These are phyloP conservation scores for Melieria omissa DNA, from an alignment of 2,888 invertebrate species.

Conservation along the genomic window DNA sequence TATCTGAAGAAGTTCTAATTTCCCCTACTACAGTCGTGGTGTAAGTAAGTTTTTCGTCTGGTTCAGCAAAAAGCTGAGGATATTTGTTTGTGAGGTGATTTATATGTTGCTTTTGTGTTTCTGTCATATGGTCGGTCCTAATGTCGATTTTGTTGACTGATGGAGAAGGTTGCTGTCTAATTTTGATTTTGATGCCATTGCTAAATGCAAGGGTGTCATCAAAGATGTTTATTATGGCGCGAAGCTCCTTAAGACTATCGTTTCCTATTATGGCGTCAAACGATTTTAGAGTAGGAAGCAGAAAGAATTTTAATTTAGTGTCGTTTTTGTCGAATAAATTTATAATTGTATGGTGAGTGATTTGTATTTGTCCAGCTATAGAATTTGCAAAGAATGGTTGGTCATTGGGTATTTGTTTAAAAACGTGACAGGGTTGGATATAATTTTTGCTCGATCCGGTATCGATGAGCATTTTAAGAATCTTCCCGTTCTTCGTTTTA, in stretches of 20 bases:
- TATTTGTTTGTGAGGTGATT: conserved; percentile 3
- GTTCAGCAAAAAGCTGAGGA: neutral
- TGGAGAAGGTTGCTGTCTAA: neutral
- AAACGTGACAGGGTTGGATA: neutral
- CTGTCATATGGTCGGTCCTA: conserved; percentile 1
- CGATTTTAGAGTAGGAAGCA: neutral
- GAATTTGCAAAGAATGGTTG: neutral
- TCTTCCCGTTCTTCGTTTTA: conserved; percentile 2
- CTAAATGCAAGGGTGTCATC: too few relatives aligned
- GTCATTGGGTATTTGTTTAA: neutral
- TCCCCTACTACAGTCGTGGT: too few relatives aligned
- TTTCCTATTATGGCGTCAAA: neutral
- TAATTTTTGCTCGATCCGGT: conserved; percentile 9
- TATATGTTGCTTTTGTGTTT: neutral
- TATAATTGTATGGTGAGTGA: neutral
- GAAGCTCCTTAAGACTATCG: neutral
- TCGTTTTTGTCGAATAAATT: neutral
- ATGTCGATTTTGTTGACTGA: neutral
- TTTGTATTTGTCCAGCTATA: neutral
- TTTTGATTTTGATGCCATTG: too few relatives aligned
- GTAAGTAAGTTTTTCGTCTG: neutral
- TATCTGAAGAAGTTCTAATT: too few relatives aligned
- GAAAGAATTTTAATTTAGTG: neutral
- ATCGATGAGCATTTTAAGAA: conserved; percentile 1
- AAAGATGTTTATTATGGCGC: neutral